Evolutionary conservation across 2,797 vertebrate species (phyloP).

Genomic region (Clamator glandarius): DNA sequence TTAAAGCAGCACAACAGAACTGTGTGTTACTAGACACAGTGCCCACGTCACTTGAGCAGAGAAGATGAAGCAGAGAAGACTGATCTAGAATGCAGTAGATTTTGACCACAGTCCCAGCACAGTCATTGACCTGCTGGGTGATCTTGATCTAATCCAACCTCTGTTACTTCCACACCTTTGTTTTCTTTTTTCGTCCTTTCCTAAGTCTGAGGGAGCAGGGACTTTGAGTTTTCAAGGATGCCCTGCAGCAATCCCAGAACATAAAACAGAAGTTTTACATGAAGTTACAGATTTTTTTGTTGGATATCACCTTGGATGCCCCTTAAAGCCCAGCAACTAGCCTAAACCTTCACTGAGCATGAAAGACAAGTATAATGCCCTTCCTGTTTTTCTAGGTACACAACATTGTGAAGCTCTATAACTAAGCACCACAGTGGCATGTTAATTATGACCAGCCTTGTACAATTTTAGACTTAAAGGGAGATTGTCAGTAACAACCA

Average conservation of each 20-base stretch:
- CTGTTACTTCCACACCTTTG: background rate
- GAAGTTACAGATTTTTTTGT: background rate
- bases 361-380: background rate
- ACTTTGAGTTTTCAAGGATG: background rate
- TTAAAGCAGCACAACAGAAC: background rate
- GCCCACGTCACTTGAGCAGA: fast-evolving
- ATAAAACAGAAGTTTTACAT: background rate
- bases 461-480: background rate
- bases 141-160: background rate
- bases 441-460: background rate
- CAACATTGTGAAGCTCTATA: background rate
- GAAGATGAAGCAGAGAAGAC: background rate
- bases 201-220: background rate
- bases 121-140: background rate
- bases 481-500: background rate
- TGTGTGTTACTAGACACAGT: background rate
- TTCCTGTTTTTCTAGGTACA: background rate
- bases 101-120: background rate
- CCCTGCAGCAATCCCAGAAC: background rate
- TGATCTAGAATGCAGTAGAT: background rate
- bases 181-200: background rate
- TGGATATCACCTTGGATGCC: background rate
- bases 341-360: background rate
- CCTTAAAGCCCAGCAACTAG: background rate
- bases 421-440: background rate